A percentile compares a stretch with the other conserved stretches of the same genome.
Conservation (phyloP, 2,888 invertebrate genomes). For the Alsophila aescularia region DNA sequence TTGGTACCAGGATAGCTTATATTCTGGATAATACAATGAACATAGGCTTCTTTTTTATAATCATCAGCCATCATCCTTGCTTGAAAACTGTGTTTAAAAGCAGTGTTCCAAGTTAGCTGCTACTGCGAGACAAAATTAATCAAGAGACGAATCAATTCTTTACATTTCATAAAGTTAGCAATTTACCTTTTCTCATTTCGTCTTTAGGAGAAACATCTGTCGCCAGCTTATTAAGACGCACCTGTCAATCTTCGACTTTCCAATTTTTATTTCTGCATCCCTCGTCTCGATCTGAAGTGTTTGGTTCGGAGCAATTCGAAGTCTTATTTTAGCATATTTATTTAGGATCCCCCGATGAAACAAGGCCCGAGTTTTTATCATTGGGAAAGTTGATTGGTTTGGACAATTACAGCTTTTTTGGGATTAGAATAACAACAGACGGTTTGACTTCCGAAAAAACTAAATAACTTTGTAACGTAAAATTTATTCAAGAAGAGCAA, state of each 20-base stretch:
- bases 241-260: conserved; percentile 79
- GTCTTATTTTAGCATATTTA: conserved; percentile 75
- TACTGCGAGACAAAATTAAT: conserved; percentile 30
- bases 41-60: too few relatives aligned
- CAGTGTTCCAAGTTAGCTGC: not conserved
- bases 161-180: conserved; percentile 64
- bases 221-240: conserved; percentile 82
- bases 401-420: conserved; percentile 38
- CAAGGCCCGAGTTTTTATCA: conserved; percentile 58
- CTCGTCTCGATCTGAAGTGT: conserved; percentile 69
- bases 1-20: too few relatives aligned
- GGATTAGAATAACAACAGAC: conserved; percentile 33
- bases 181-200: conserved; percentile 81
- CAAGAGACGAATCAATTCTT: conserved; percentile 35
- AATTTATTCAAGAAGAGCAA: too few relatives aligned
- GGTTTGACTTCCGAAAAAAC: conserved; percentile 10
- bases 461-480: too few relatives aligned
- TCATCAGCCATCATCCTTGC: too few relatives aligned
- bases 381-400: conserved; percentile 69
- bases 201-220: conserved; percentile 65
- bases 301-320: conserved; percentile 42
- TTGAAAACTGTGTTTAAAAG: not conserved
- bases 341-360: conserved; percentile 54
- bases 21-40: too few relatives aligned
- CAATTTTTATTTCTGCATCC: conserved; percentile 75